phyloP scores from a whole-genome alignment of 1,140 invertebrate genomes.

The Bombus polaris region DNA sequence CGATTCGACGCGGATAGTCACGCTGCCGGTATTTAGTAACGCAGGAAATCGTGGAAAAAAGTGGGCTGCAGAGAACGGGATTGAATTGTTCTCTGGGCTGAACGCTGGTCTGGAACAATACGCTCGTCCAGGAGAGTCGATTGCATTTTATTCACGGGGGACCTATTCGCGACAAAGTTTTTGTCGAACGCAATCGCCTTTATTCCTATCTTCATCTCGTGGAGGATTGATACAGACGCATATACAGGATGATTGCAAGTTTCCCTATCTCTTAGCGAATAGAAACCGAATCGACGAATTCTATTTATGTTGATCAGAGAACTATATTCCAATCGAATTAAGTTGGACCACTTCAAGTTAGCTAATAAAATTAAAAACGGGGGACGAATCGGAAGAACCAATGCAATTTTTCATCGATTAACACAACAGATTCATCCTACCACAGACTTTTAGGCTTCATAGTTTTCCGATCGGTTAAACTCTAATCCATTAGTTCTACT shows the following conservation, averaged over 20 bases:
- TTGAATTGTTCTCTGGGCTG: slow-evolving; percentile 21
- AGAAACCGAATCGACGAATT: neutral
- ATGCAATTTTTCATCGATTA: neutral
- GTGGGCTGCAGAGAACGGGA: neutral
- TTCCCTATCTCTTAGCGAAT: neutral
- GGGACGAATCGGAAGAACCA: neutral
- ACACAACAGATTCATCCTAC: neutral
- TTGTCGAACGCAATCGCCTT: neutral
- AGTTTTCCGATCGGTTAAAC: neutral
- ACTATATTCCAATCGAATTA: neutral
- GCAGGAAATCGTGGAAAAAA: slow-evolving; percentile 3
- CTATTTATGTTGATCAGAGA: neutral
- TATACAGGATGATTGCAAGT: neutral
- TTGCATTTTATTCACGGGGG: slow-evolving; percentile 15
- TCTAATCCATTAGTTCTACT: neutral
- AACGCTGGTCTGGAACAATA: slow-evolving; percentile 22
- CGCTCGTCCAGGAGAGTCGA: neutral
- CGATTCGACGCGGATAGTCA: slow-evolving; percentile 24
- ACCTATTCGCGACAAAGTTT: slow-evolving; percentile 9
- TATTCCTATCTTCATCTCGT: slow-evolving; percentile 17
- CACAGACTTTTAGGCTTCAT: no score
- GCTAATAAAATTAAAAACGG: neutral
- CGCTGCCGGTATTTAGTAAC: slow-evolving; percentile 12
- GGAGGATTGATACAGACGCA: neutral
- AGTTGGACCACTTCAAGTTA: neutral